Evolutionary conservation across 2,113 vertebrate species (phyloP).

Genomic region (Tachysurus vachellii): DNA sequence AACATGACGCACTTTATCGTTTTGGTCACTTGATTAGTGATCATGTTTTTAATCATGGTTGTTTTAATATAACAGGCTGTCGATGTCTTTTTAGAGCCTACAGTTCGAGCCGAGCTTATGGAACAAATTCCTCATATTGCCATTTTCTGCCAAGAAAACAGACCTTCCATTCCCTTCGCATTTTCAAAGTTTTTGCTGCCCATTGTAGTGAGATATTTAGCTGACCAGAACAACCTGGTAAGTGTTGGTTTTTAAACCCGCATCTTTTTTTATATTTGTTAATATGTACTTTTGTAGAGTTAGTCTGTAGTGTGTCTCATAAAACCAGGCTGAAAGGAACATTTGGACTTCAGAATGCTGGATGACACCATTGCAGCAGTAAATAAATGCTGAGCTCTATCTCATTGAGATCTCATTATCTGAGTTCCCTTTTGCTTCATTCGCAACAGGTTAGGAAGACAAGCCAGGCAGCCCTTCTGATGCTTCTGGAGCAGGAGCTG

Average conservation of each 20-base stretch:
- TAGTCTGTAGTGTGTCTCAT: neutral
- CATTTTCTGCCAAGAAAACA: conserved; percentile 88
- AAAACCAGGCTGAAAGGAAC: neutral
- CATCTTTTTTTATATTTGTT: neutral
- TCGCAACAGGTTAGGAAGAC: conserved; percentile 83
- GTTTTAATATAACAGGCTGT: neutral
- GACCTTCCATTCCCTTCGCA: conserved; percentile 83
- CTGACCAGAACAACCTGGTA: conserved; percentile 90
- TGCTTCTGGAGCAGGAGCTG: conserved; percentile 85
- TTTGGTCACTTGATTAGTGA: neutral
- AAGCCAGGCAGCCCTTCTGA: conserved; percentile 84
- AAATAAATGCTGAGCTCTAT: neutral
- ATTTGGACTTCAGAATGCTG: neutral
- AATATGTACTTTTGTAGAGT: neutral
- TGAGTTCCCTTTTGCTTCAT: neutral
- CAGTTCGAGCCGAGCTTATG: conserved; percentile 87
- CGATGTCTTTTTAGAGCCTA: conserved; percentile 73
- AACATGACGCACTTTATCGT: neutral
- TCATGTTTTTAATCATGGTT: neutral
- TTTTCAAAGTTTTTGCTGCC: conserved; percentile 88
- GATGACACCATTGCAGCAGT: neutral
- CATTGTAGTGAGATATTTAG: conserved; percentile 84
- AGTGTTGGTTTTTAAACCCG: neutral
- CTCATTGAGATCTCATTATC: no score
- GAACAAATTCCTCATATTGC: conserved; percentile 89